Evolutionary conservation across 2,797 vertebrate genomes (phyloP), one percentile per base, ranked within the genome.

Genomic region (Leucoraja ocellata): DNA sequence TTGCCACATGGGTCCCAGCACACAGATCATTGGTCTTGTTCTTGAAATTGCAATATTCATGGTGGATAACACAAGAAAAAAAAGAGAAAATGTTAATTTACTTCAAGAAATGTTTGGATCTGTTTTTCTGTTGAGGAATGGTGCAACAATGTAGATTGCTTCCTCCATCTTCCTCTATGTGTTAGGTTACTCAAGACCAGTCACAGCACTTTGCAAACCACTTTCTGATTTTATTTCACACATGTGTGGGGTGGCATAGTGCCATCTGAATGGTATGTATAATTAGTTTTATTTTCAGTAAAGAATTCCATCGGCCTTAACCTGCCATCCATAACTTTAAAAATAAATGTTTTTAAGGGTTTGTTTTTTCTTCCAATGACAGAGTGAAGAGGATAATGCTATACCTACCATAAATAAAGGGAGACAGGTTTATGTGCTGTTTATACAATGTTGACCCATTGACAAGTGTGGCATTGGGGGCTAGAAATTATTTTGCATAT

Each of bases 401-500:
- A 91, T n/a, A 39, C 23, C 10, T 91, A 68, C 25, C 18, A 39
- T 91, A 71, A 71, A 91, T 32, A 39, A 39, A 39, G 36, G 25
- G 68, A 73, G 32, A 73, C 68, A 39, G 1, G 32, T 68, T 90
- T 65, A 61, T 71, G n/a, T 39, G 86, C 65, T 71, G 65, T 23
- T 68, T 90, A 39, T 71, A 90, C 65, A 32, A 71, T 91, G 65
- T 63, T 86, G 58, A 86, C 83, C 83, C 28, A 28, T 28, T 86
- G 13, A 63, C 54, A 63, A 13, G 28, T 86, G 58, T 58, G n/a
- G 83, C 58, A 86, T 58, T 58, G 18, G 65, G 65, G 65, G 65
- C 65, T 68, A 18, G 65, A 68, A 68, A 68, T 68, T 18, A 68
- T 14, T 14, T 68, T 68, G 13, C 65, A 68, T 14, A 68, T 68